Base-by-base conservation (phyloP, 2,113 vertebrate species). In the Apteryx owenii region DNA sequence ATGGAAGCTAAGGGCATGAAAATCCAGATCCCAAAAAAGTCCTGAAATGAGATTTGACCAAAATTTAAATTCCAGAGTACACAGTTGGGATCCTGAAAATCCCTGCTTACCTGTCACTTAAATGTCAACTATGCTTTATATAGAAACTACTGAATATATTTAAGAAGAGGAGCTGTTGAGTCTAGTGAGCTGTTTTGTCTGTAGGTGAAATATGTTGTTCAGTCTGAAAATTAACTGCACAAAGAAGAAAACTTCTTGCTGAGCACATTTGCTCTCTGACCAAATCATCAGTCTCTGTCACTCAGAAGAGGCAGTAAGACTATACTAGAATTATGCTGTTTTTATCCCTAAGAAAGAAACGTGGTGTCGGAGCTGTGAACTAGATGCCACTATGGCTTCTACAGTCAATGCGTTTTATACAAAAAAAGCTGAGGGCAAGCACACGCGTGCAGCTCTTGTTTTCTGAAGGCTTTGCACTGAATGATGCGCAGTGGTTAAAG, bases 331-430 rank as follows among this genome's bases (percentile, higher is more conserved):
- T 73, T 83, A 22, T 44, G 2, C 19, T 9, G 50, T 9, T 1
- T 66, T 83, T 73, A 33, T 62, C 13, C 20, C 60, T 50, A 17
- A n/a, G 51, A 85, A 23, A 29, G 54, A 73, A 60, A 64, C 5
- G 3, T 0, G 1, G 36, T 48, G 25, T n/a, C 14, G 18, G 9
- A 79, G 31, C 40, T 61, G 7, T 0, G 0, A 38, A 28, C 22
- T 28, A 40, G 62, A 31, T 62, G 50, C 20, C 70, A 46, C 56
- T 80, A 26, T 0, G 2, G 26, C 17, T 85, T 88, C 38, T 84
- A 51, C 51, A 42, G 16, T 60, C 15, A 25, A 42, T 5, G 10
- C 54, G 36, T 58, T 2, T 76, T 60, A 10, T 0, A 3, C 40
- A 46, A 0, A 1, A 4, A 1, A 60, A 80, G 36, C 12, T 46